Evolutionary conservation across 2,888 invertebrate genomes (phyloP).

Genomic region (Ectemnius continuus): DNA sequence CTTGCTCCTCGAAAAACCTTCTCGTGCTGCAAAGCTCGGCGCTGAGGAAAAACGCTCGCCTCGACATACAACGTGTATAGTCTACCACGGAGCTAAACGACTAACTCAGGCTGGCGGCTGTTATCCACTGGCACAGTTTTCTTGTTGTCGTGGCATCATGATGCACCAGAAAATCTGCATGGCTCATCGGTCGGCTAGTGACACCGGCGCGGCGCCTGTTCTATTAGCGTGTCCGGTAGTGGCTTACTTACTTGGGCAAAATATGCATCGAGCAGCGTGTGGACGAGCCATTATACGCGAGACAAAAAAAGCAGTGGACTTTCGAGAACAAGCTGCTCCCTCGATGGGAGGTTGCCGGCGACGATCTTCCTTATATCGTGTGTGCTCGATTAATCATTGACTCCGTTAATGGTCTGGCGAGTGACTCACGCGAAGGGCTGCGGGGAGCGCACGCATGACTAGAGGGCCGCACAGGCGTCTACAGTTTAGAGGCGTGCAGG

Average conservation of each 20-base stretch:
- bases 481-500: conserved; percentile 1
- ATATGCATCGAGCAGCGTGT: not conserved
- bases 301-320: not conserved
- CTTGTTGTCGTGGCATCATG: not conserved
- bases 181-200: not conserved
- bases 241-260: not conserved
- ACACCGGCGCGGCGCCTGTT: no score
- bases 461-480: not conserved
- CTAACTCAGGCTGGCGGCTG: not conserved
- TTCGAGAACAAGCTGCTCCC: conserved; percentile 11
- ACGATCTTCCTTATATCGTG: conserved; percentile 32
- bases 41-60: not conserved
- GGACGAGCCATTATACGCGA: not conserved
- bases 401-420: conserved; percentile 45
- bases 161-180: not conserved
- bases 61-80: not conserved
- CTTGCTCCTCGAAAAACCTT: not conserved
- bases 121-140: not conserved
- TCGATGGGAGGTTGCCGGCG: conserved; percentile 12
- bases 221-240: no score
- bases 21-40: not conserved
- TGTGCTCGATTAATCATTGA: conserved; percentile 57
- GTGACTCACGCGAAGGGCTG: conserved; percentile 35
- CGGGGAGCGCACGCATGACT: not conserved
- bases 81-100: not conserved